Evolutionary conservation across 2,888 invertebrate genomes (phyloP), one percentile per base, ranked within the genome.

Genomic region (Dasysyrphus albostriatus): DNA sequence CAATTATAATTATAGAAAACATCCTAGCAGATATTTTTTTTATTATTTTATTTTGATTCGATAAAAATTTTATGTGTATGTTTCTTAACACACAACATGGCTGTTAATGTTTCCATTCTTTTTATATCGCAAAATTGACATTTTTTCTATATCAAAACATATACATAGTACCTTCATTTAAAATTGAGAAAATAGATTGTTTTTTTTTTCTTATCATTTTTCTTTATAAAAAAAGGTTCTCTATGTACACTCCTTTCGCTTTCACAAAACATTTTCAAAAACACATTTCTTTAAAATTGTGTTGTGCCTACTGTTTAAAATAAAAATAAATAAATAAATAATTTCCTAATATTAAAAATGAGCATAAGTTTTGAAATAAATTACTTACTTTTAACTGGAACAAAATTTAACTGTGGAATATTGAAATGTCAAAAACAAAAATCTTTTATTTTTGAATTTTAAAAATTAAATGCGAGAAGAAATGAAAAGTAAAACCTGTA

Each of bases 71-170:
- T 84, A 58, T 56, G 59, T 73, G 76, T 61, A 51, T 81, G 67
- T 76, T 67, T 85, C 51, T 51, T 76, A 59, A 72, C 75, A 80
- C 81, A 80, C 47, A 42, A 77, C 54, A 81, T 69, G 84, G 81
- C 84, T 85, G 69, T 76, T 61, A 85, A 81, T 84, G 72, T 76
- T 80, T 80, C 19, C 14, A 49, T 72, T 56, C 34, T 51, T 78
- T 37, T 58, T 24, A 24, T 56, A 69, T 56, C 51, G 63, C 65
- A 59, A 59, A 72, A 65, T 65, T 49, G 12, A 14, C 0, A 47
- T 47, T 47, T 32, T n/a, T 65, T 32, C 5, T n/a, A 16, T n/a
- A 16, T 49, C 10, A 49, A 51, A 39, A 7, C 12, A 8, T 34
- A 14, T 16, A 24, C 9, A 1, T 59, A 59, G 16, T 16, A 7